phyloP scores from a whole-genome alignment of 2,888 invertebrate species.

The Agrotis exclamationis region DNA sequence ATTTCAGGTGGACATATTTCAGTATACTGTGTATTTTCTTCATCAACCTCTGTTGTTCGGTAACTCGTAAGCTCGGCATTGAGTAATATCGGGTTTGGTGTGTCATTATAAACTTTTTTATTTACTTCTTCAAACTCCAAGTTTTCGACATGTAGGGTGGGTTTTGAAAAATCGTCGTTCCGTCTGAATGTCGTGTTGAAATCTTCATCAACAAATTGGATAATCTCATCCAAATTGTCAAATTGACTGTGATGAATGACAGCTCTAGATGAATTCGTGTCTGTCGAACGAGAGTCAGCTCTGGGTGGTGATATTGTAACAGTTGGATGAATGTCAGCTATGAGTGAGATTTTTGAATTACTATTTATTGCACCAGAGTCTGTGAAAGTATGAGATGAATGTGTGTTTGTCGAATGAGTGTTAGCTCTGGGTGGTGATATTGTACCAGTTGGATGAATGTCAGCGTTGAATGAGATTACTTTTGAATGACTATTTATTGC shows the following conservation, averaged over 20 bases:
- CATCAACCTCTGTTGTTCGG: too few species aligned
- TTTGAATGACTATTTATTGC: too few species aligned
- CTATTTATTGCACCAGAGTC: conserved; percentile 2
- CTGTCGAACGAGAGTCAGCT: too few species aligned
- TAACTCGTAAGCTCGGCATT: too few species aligned
- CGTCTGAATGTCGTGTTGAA: conserved; percentile 12
- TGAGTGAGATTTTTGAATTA: too few species aligned
- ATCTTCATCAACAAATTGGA: conserved; percentile 15
- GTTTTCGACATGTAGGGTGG: conserved; percentile 5
- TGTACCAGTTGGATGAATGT: too few species aligned
- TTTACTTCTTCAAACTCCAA: conserved; percentile 9
- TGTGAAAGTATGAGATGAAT: conserved; percentile 1
- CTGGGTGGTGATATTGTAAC: too few species aligned
- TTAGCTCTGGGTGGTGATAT: too few species aligned
- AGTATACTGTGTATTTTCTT: too few species aligned
- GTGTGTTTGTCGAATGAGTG: background rate
- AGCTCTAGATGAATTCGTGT: background rate
- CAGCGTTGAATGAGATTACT: too few species aligned
- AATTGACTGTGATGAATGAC: background rate
- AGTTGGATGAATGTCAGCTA: too few species aligned
- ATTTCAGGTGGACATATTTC: too few species aligned
- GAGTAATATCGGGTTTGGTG: conserved; percentile 14
- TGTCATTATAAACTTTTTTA: conserved; percentile 4
- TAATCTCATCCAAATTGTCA: conserved; percentile 7
- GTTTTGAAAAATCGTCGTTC: background rate